Evolutionary conservation across 2,797 vertebrate genomes (phyloP), one percentile per base, ranked within the genome.

Genomic region (Enteromius radiatus): DNA sequence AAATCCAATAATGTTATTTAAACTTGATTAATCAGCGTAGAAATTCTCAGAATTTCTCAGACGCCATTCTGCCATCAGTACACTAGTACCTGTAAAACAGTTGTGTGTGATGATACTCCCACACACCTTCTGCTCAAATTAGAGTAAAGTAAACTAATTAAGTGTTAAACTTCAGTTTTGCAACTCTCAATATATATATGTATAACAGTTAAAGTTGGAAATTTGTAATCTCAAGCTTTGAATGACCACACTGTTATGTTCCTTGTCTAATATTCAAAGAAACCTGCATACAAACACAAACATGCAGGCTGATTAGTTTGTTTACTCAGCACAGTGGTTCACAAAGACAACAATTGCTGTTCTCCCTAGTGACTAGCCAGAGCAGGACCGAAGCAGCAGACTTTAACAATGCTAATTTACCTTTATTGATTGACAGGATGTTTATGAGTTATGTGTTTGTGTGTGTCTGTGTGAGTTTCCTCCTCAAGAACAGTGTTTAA

Each of bases 351-450:
- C 9, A 77, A 21, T 31, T 64, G 75, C 59, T 33, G 75, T 11
- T 12, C 23, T 77, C 59, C 14, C 36, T 19, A 9, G 28, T 36
- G 28, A n/a, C 9, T 9, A 65, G 59, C 8, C 7, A 0, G 26
- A n/a, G 11, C 3, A 1, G 17, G 26, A n/a, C 33, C 3, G 19
- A 64, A 78, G 2, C 21, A 49, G 12, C 8, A 9, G 5, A 67
- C n/a, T 38, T 64, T 26, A 65, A 52, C 63, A 26, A 52, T 67
- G 31, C 21, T 38, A 67, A 78, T 78, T 67, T 26, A 38, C 45
- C 12, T 78, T 9, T 33, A 64, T 36, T 33, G 43, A 49, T 38
- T 15, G 11, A 23, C 12, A 19, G 21, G 28, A 36, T 38, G 14
- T 17, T 52, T 78, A 7, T 23, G 45, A 12, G 69, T n/a, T 26